Percentiles rank a stretch among this genome's conserved stretches.
Evolutionary conservation across 2,113 vertebrate genomes (phyloP).

Genomic region (Hemiprocne comata): DNA sequence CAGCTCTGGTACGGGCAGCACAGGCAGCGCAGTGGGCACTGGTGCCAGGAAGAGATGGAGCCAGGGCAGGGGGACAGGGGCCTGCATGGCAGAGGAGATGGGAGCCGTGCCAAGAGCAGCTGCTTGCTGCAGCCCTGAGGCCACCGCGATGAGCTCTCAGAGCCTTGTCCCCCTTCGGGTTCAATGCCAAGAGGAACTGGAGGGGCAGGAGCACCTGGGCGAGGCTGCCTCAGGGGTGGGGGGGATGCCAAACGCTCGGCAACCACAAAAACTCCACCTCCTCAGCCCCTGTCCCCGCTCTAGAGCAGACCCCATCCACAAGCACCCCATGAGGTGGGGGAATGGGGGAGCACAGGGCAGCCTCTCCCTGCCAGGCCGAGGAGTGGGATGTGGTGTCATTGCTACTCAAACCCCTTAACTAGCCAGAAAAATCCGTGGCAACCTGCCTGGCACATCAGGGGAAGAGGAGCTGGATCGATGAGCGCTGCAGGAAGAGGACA

Average conservation of each 20-base stretch:
- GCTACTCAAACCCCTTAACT: not conserved
- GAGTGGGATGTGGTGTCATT: not conserved
- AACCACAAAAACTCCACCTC: not conserved
- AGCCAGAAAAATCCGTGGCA: not conserved
- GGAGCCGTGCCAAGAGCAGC: not conserved
- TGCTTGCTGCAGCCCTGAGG: not conserved
- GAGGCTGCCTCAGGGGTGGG: not conserved
- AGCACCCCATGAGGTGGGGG: not conserved
- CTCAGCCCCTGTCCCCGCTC: no score
- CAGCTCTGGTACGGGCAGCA: not conserved
- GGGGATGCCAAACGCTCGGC: not conserved
- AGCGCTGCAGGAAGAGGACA: not conserved
- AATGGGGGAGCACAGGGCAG: not conserved
- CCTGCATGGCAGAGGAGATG: not conserved
- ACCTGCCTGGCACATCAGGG: not conserved
- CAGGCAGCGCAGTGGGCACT: rapidly evolving
- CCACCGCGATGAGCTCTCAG: not conserved
- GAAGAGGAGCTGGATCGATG: not conserved
- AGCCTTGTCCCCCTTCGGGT: not conserved
- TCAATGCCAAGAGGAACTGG: not conserved
- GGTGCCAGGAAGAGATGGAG: not conserved
- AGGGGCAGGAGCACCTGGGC: not conserved
- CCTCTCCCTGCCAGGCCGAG: not conserved
- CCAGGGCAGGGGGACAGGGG: rapidly evolving
- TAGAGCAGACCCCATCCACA: not conserved